Percentiles rank a stretch among this genome's conserved stretches.
phyloP scores from a whole-genome alignment of 2,113 vertebrate genomes.

The Garra rufa region DNA sequence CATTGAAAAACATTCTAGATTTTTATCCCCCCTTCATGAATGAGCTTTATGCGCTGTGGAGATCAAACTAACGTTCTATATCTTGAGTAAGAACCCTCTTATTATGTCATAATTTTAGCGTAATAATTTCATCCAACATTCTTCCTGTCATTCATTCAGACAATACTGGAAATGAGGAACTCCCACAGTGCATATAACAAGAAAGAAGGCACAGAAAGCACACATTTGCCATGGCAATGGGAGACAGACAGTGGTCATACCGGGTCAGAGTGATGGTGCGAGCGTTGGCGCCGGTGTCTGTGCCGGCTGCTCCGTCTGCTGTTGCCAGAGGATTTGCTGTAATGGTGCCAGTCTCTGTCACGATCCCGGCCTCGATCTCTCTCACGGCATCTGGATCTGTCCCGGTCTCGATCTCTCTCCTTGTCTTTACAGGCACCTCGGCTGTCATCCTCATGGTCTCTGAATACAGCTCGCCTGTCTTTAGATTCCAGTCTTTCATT shows the following conservation, averaged over 20 bases:
- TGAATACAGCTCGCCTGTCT: conserved; percentile 79
- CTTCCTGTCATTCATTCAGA: conserved; percentile 28
- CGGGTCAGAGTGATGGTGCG: conserved; percentile 80
- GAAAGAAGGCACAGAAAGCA: conserved; percentile 17
- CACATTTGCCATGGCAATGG: not conserved
- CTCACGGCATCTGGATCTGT: conserved; percentile 51
- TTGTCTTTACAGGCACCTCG: conserved; percentile 56
- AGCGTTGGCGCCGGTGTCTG: conserved; percentile 79
- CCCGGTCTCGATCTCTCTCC: conserved; percentile 48
- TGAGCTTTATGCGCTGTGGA: conserved; percentile 31
- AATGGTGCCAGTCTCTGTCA: conserved; percentile 87
- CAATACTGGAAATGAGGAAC: conserved; percentile 50
- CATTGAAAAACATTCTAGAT: conserved; percentile 47
- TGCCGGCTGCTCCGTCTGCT: conserved; percentile 81
- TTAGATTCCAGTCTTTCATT: conserved; percentile 80
- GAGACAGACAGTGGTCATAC: conserved; percentile 77
- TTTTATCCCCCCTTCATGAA: conserved; percentile 40
- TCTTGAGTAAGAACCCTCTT: not conserved
- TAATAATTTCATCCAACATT: not conserved
- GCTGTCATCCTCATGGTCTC: conserved; percentile 77
- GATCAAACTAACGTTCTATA: not conserved
- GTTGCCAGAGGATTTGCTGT: conserved; percentile 91
- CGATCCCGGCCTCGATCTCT: conserved; percentile 67
- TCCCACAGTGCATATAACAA: conserved; percentile 44
- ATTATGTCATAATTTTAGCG: conserved; percentile 15